Conservation (phyloP, 1,140 invertebrate species). For the Archegozetes longisetosus region DNA sequence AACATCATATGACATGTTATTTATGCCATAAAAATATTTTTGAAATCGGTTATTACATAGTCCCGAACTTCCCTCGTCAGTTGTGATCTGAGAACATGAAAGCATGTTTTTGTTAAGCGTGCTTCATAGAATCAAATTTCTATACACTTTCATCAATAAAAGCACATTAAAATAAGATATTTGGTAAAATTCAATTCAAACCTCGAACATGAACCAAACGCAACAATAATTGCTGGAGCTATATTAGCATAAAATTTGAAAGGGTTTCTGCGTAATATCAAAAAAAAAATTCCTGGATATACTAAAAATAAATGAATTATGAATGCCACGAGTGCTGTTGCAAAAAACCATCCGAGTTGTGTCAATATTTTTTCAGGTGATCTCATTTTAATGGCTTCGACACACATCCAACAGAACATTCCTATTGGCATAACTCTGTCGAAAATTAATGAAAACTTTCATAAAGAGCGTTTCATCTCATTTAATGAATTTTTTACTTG, state of each 20-base stretch:
- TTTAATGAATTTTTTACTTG: conserved; percentile 19
- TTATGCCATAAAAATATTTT: too few relatives aligned
- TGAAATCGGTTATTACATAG: too few relatives aligned
- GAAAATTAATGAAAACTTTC: background rate
- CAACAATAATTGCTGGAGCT: conserved; percentile 67
- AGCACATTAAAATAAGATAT: too few relatives aligned
- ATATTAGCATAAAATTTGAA: conserved; percentile 67
- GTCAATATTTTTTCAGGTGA: conserved; percentile 60
- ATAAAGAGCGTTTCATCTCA: too few relatives aligned
- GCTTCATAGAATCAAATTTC: too few relatives aligned
- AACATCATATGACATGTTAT: too few relatives aligned
- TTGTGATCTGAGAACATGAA: too few relatives aligned
- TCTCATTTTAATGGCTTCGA: conserved; percentile 64
- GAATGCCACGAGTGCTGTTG: conserved; percentile 67
- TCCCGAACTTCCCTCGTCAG: too few relatives aligned
- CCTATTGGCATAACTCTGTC: conserved; percentile 65
- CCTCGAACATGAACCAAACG: conserved; percentile 83
- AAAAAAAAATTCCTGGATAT: conserved; percentile 63
- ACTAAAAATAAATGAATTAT: conserved; percentile 71
- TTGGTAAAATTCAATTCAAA: too few relatives aligned
- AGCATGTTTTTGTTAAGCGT: too few relatives aligned
- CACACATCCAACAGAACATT: conserved; percentile 74
- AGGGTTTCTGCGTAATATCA: conserved; percentile 67
- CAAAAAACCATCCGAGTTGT: conserved; percentile 66
- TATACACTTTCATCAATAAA: too few relatives aligned